These are phyloP conservation scores for Apis dorsata DNA, from an alignment of 1,140 invertebrate genomes.

Conservation along the genomic window DNA sequence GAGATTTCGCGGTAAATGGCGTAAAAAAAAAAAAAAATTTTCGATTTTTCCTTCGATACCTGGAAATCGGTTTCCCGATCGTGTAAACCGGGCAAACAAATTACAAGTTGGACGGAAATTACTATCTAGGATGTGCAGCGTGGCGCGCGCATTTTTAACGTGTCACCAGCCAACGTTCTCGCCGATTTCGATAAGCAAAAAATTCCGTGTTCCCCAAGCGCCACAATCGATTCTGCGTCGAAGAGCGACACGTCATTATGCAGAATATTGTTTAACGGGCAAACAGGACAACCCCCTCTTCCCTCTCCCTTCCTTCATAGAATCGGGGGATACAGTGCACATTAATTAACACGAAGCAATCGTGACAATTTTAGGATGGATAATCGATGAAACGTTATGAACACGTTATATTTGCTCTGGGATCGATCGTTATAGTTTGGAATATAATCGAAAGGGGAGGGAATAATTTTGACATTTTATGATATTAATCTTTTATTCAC, in stretches of 20 bases:
- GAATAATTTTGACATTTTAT: background rate
- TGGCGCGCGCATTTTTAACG: slow-evolving; percentile 29
- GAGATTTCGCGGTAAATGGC: background rate
- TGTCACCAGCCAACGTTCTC: slow-evolving; percentile 38
- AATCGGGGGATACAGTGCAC: too few relatives aligned
- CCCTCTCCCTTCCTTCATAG: background rate
- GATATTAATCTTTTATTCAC: too few relatives aligned
- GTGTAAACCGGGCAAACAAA: slow-evolving; percentile 15
- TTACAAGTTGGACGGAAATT: slow-evolving; percentile 35
- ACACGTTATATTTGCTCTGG: background rate
- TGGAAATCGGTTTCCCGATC: background rate
- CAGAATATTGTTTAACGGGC: slow-evolving; percentile 33
- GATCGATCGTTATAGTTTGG: background rate
- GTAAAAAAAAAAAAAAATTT: background rate
- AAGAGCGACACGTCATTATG: slow-evolving; percentile 25
- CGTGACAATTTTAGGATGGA: background rate
- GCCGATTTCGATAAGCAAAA: slow-evolving; percentile 24
- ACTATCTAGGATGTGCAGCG: slow-evolving; percentile 17
- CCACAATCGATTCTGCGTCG: slow-evolving; percentile 32
- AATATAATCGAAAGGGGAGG: background rate
- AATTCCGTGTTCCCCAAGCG: background rate
- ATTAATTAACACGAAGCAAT: background rate
- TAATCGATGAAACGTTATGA: background rate
- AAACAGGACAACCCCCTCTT: background rate
- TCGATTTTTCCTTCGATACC: background rate